These are phyloP conservation scores for Macropus fuliginosus DNA, from an alignment of 2,797 vertebrate genomes.

Conservation along the genomic window DNA sequence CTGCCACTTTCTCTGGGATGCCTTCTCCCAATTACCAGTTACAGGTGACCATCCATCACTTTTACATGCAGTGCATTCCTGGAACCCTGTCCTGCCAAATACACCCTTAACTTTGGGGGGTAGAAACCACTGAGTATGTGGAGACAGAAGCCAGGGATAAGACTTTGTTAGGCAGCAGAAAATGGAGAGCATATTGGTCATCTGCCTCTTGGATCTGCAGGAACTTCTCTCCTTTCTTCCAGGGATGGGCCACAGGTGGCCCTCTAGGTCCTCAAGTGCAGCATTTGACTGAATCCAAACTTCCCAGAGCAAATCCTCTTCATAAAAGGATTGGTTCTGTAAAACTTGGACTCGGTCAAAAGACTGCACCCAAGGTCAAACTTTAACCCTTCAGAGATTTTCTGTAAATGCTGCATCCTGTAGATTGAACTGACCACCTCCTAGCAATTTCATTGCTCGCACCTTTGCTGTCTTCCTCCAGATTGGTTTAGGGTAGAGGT, in stretches of 20 bases:
- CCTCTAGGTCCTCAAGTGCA: too few species aligned
- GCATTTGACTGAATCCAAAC: too few species aligned
- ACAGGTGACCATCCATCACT: background rate
- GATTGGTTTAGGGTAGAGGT: background rate
- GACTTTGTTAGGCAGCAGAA: background rate
- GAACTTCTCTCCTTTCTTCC: background rate
- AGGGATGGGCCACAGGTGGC: too few species aligned
- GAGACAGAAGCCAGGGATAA: background rate
- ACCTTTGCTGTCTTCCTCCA: background rate
- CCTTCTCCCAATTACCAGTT: background rate
- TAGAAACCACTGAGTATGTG: background rate
- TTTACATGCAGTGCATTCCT: background rate
- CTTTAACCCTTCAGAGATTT: background rate
- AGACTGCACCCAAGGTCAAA: background rate
- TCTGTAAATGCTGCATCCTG: background rate
- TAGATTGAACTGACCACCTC: background rate
- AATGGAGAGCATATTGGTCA: background rate
- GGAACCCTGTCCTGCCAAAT: background rate
- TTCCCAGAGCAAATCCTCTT: too few species aligned
- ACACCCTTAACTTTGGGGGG: background rate
- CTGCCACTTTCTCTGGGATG: background rate
- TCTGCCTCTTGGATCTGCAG: background rate
- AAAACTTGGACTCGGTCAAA: too few species aligned
- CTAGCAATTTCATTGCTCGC: background rate
- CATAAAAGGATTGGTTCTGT: too few species aligned